Conservation (phyloP, 2,888 invertebrate genomes). For the Calliscelio sp. region DNA sequence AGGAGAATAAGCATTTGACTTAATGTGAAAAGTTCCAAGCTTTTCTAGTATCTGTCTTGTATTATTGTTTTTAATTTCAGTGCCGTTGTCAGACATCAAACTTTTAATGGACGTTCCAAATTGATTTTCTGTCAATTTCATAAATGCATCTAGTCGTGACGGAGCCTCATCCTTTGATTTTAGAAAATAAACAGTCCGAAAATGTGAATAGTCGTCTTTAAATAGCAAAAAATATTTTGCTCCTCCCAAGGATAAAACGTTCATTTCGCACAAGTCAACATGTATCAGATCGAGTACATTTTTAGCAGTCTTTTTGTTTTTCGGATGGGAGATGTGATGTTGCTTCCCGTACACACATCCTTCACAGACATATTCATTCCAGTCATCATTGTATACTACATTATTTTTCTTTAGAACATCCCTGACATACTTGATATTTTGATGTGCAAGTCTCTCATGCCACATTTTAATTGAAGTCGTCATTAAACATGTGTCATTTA, state of each 20-base stretch:
- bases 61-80: conserved; percentile 8
- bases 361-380: background rate
- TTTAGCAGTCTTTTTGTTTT: background rate
- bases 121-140: conserved; percentile 13
- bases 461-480: conserved; percentile 74
- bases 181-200: background rate
- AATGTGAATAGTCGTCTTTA: conserved; percentile 8
- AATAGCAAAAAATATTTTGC: conserved; percentile 1
- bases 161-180: conserved; percentile 5
- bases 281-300: conserved; percentile 9
- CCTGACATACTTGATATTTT: conserved; percentile 76
- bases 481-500: conserved; percentile 21
- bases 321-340: too few species aligned
- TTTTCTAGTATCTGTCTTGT: too few species aligned
- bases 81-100: conserved; percentile 16
- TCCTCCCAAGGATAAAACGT: background rate
- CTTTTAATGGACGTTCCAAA: conserved; percentile 1
- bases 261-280: conserved; percentile 6
- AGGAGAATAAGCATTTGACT: background rate
- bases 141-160: conserved; percentile 7
- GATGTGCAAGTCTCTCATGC: conserved; percentile 78
- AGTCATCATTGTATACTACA: conserved; percentile 12
- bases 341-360: too few species aligned
- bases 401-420: conserved; percentile 10
- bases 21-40: too few species aligned